Conservation (phyloP, 1,140 invertebrate species). For the Drosophila santomea region DNA sequence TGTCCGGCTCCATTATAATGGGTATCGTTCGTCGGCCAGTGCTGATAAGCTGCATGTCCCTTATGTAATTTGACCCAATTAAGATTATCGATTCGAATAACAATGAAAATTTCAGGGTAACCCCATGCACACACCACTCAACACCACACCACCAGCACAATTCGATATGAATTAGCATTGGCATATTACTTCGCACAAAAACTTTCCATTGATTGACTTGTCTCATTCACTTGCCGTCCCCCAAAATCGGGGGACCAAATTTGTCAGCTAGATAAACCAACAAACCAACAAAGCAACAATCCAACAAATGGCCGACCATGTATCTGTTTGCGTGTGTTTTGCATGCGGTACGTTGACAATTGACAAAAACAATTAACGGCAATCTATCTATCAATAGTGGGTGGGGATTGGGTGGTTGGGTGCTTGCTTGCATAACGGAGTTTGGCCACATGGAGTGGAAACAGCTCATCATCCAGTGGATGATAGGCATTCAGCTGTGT, state of each 20-base stretch:
- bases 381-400: slow-evolving; percentile 20
- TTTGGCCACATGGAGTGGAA: slow-evolving; percentile 6
- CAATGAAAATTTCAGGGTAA: slow-evolving; percentile 25
- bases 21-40: slow-evolving; percentile 25
- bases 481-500: neutral
- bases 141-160: slow-evolving; percentile 1
- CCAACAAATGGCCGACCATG: slow-evolving; percentile 39
- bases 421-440: slow-evolving; percentile 19
- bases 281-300: slow-evolving; percentile 44
- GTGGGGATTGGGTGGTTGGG: neutral
- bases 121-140: slow-evolving; percentile 1
- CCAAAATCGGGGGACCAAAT: slow-evolving; percentile 28
- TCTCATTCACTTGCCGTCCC: neutral
- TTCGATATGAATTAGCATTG: slow-evolving; percentile 1
- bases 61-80: slow-evolving; percentile 69
- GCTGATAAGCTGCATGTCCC: slow-evolving; percentile 51
- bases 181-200: slow-evolving; percentile 11
- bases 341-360: slow-evolving; percentile 40
- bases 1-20: slow-evolving; percentile 24
- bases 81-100: slow-evolving; percentile 56
- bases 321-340: slow-evolving; percentile 42
- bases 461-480: neutral
- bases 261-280: slow-evolving; percentile 49
- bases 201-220: slow-evolving; percentile 66
- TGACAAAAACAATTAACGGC: slow-evolving; percentile 52